A percentile compares a stretch with the other conserved stretches of the same genome.
Evolutionary conservation across 2,113 vertebrate species (phyloP).

Genomic region (Bagarius yarrelli): DNA sequence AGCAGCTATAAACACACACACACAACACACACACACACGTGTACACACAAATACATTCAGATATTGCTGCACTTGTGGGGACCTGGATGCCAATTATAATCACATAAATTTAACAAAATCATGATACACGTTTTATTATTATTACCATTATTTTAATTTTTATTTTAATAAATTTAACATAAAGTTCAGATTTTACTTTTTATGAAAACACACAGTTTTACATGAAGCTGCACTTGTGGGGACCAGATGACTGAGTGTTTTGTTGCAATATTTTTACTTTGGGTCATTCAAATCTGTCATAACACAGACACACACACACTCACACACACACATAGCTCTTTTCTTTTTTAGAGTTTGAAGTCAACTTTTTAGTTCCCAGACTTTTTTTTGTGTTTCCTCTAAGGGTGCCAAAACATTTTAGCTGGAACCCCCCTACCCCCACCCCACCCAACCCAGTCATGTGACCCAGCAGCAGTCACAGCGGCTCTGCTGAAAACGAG

Average conservation of each 20-base stretch:
- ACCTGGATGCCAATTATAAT: not conserved
- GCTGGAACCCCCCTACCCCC: not conserved
- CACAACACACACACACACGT: conserved; percentile 30
- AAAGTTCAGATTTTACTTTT: not conserved
- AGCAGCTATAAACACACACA: conserved; percentile 32
- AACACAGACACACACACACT: too few species aligned
- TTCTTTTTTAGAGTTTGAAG: too few species aligned
- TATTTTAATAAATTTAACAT: not conserved
- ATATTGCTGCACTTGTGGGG: conserved; percentile 2
- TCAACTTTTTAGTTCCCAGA: too few species aligned
- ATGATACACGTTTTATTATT: too few species aligned
- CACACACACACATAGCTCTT: too few species aligned
- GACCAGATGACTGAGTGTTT: not conserved
- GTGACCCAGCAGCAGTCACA: not conserved
- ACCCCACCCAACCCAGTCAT: too few species aligned
- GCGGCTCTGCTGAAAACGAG: not conserved
- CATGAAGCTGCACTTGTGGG: not conserved
- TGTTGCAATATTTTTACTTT: too few species aligned
- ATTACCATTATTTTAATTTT: not conserved
- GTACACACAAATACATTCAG: not conserved
- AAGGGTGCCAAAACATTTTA: conserved; percentile 7
- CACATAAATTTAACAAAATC: not conserved
- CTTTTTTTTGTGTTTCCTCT: not conserved
- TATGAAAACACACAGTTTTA: not conserved
- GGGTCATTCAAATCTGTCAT: too few species aligned